phyloP scores from a whole-genome alignment of 2,113 vertebrate genomes.

The Xenopus borealis region DNA sequence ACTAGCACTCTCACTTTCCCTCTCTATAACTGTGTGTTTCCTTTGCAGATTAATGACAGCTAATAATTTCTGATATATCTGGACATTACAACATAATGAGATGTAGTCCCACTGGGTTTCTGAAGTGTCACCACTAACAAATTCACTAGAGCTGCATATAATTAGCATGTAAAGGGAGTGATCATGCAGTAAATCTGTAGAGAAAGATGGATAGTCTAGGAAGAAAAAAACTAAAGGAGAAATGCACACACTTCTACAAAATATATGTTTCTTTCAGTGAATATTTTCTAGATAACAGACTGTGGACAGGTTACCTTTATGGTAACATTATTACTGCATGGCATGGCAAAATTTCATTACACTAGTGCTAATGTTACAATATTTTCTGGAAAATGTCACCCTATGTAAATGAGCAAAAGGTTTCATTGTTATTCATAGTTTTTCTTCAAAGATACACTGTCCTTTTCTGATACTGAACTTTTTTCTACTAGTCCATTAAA shows the following conservation, averaged over 20 bases:
- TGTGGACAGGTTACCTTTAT: constrained; percentile 96
- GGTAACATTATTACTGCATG: constrained; percentile 97
- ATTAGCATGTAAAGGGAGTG: constrained; percentile 94
- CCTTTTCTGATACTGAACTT: constrained; percentile 49
- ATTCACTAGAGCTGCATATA: constrained; percentile 84
- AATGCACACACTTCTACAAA: constrained; percentile 75
- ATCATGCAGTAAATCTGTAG: constrained; percentile 87
- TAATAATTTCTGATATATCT: constrained; percentile 99
- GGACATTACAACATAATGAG: constrained; percentile 97
- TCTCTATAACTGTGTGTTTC: constrained; percentile 60
- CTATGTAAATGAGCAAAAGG: constrained; percentile 92
- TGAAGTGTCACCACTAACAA: constrained; percentile 98
- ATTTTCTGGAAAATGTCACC: constrained; percentile 98
- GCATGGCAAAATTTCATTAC: constrained; percentile 98
- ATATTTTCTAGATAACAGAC: constrained; percentile 87
- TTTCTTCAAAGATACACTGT: constrained; percentile 77
- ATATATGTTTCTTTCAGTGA: constrained; percentile 79
- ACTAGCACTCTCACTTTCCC: constrained; percentile 70
- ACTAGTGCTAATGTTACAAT: constrained; percentile 89
- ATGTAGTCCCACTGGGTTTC: constrained; percentile 91
- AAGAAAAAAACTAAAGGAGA: constrained; percentile 60
- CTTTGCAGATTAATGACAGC: constrained; percentile 98
- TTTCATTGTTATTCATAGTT: constrained; percentile 79
- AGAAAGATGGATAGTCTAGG: constrained; percentile 80
- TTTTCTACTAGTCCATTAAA: constrained; percentile 13